Conservation (phyloP, 2,113 vertebrate species). For the Heterotilapia buettikoferi region DNA sequence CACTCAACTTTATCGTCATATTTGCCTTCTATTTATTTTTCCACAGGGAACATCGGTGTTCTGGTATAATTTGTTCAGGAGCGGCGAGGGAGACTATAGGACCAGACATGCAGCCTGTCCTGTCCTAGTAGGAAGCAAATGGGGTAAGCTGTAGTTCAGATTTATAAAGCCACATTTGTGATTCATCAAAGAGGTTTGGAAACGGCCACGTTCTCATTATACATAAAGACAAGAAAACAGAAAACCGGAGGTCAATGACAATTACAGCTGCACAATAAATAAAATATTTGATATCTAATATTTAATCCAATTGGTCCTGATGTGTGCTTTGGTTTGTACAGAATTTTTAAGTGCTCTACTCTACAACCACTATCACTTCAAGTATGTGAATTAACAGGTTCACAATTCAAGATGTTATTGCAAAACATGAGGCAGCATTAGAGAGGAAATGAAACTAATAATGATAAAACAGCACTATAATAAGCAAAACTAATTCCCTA, state of each 20-base stretch:
- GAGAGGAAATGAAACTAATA: background rate
- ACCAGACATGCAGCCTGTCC: conserved; percentile 96
- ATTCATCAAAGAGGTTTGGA: background rate
- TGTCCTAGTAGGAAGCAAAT: conserved; percentile 95
- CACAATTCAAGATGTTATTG: background rate
- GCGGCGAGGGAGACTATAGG: conserved; percentile 92
- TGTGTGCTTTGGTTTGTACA: background rate
- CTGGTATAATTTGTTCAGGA: conserved; percentile 95
- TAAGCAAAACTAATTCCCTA: background rate
- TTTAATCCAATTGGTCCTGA: background rate
- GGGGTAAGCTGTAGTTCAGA: conserved; percentile 80
- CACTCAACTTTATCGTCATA: background rate
- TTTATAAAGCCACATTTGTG: background rate
- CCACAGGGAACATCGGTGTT: conserved; percentile 92
- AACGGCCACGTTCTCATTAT: background rate
- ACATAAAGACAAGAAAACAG: background rate
- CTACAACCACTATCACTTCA: background rate
- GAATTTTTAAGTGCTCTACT: background rate
- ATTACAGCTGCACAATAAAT: background rate
- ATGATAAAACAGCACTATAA: background rate
- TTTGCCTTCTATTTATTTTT: background rate
- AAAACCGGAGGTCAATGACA: background rate
- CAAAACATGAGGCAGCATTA: background rate
- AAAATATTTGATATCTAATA: background rate
- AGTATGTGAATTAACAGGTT: background rate